phyloP scores from a whole-genome alignment of 2,113 vertebrate genomes.

The Lophius piscatorius region DNA sequence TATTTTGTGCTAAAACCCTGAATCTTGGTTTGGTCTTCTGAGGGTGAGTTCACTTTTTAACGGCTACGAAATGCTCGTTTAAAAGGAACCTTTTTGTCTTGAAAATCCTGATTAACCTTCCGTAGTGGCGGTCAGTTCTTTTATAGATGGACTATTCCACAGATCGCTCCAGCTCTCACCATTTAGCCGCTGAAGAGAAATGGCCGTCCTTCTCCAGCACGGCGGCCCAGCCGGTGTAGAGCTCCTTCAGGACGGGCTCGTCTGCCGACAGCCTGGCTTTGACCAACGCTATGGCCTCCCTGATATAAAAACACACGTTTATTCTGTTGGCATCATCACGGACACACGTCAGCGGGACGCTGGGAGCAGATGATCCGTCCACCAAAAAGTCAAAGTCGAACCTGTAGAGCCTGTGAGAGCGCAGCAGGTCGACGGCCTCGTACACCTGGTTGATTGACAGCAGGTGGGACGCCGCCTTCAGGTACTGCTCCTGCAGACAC shows the following conservation, averaged over 20 bases:
- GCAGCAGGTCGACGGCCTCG: conserved; percentile 89
- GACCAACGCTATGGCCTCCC: conserved; percentile 92
- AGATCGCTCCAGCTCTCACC: conserved; percentile 77
- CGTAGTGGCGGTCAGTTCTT: no score
- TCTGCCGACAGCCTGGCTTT: conserved; percentile 89
- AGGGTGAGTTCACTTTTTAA: no score
- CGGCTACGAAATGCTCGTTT: no score
- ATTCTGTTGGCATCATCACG: no score
- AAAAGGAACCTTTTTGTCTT: no score
- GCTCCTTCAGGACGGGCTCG: conserved; percentile 86
- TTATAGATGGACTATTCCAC: no score
- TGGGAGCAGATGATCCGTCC: no score
- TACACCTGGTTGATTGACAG: conserved; percentile 90
- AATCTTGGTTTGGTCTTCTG: no score
- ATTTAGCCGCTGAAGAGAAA: conserved; percentile 92
- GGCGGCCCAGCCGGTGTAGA: conserved; percentile 89
- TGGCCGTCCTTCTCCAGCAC: conserved; percentile 92
- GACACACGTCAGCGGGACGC: no score
- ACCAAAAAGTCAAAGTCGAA: no score
- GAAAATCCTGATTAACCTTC: no score
- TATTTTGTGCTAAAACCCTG: no score
- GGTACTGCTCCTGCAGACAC: conserved; percentile 92
- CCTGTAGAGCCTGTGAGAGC: conserved; percentile 91
- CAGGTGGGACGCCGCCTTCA: conserved; percentile 94
- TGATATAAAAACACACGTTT: conserved; percentile 53